Evolutionary conservation across 1,140 invertebrate genomes (phyloP).

Genomic region (Tetranychus cinnabarinus): DNA sequence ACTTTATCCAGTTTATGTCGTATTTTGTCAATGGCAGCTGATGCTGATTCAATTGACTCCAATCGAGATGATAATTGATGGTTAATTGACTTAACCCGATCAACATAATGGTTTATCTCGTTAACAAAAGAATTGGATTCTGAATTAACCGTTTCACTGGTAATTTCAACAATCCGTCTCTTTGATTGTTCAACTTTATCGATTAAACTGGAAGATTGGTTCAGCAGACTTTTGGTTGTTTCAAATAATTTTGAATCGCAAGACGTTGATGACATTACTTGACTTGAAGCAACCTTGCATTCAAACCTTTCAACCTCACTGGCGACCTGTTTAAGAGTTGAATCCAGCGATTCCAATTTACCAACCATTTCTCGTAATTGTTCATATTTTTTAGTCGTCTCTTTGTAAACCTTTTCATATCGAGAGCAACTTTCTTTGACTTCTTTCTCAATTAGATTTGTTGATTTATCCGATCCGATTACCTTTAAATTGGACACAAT

Average conservation of each 20-base stretch:
- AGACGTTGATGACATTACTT: neutral
- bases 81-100: no score
- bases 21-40: no score
- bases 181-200: no score
- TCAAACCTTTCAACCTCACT: neutral
- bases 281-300: neutral
- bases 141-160: no score
- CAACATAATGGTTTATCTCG: no score
- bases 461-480: neutral
- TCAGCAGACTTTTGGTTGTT: neutral
- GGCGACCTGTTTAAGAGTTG: neutral
- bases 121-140: no score
- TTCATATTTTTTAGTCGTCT: neutral
- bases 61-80: no score
- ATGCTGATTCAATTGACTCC: no score
- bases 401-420: neutral
- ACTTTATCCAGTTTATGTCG: no score
- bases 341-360: neutral
- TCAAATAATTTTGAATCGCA: neutral
- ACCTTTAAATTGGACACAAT: neutral
- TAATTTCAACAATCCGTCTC: no score
- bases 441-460: neutral
- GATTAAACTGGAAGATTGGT: no score
- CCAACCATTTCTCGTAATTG: neutral
- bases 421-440: neutral